Evolutionary conservation across 2,888 invertebrate species (phyloP).

Genomic region (Notodonta ziczac): DNA sequence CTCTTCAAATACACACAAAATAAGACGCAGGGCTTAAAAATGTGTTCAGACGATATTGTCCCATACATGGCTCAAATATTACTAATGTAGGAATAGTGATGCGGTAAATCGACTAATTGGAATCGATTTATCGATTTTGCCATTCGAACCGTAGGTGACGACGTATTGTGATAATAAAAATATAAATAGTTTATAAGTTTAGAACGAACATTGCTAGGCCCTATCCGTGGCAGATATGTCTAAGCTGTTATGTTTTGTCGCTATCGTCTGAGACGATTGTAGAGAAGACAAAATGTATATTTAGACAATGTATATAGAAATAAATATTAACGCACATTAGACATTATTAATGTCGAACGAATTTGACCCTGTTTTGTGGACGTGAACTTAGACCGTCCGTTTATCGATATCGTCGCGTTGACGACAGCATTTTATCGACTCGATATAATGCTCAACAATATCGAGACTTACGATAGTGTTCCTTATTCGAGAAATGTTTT

Average conservation of each 20-base stretch:
- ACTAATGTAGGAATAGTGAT: slow-evolving; percentile 40
- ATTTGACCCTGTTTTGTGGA: neutral
- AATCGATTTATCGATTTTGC: slow-evolving; percentile 16
- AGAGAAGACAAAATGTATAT: slow-evolving; percentile 12
- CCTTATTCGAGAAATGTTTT: neutral
- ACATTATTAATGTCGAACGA: neutral
- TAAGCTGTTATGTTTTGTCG: neutral
- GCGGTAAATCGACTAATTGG: slow-evolving; percentile 37
- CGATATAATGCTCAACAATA: neutral
- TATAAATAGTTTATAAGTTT: slow-evolving; percentile 48
- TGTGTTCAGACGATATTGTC: slow-evolving; percentile 64
- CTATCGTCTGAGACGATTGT: neutral
- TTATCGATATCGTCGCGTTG: neutral
- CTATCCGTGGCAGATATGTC: neutral
- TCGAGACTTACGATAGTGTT: neutral
- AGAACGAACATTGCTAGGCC: slow-evolving; percentile 31
- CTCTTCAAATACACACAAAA: slow-evolving; percentile 12
- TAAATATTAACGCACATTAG: slow-evolving; percentile 34
- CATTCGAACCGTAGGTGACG: slow-evolving; percentile 49
- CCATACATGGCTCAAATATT: slow-evolving; percentile 59
- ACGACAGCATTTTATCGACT: neutral
- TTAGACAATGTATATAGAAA: slow-evolving; percentile 36
- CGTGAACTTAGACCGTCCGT: neutral
- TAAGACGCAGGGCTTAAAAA: slow-evolving; percentile 58
- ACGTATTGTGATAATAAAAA: slow-evolving; percentile 62